Evolutionary conservation across 2,888 invertebrate species (phyloP).

Genomic region (Ennomos quercinarius): DNA sequence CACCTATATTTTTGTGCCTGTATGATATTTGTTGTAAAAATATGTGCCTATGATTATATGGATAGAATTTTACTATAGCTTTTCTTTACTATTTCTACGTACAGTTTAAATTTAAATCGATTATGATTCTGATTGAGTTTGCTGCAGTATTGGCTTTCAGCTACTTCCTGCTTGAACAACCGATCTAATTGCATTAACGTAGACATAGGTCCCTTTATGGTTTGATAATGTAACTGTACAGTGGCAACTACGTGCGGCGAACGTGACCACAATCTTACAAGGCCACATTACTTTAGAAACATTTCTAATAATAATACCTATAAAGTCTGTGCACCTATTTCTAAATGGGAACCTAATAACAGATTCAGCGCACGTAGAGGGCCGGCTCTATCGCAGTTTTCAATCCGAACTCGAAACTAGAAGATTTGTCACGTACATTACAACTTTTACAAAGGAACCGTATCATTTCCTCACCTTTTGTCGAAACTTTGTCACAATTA

Average conservation of each 20-base stretch:
- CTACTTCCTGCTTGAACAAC: conserved; percentile 31
- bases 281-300: conserved; percentile 53
- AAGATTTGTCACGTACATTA: conserved; percentile 83
- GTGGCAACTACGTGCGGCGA: conserved; percentile 50
- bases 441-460: conserved; percentile 78
- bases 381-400: conserved; percentile 82
- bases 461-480: conserved; percentile 79
- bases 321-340: conserved; percentile 69
- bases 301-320: conserved; percentile 65
- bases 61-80: too few relatives aligned
- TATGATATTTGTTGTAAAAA: too few relatives aligned
- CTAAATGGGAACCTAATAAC: conserved; percentile 72
- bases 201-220: conserved; percentile 45
- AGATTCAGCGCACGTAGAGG: conserved; percentile 74
- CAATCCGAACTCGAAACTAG: conserved; percentile 81
- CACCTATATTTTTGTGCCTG: too few relatives aligned
- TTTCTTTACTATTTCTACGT: too few relatives aligned
- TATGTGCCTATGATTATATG: too few relatives aligned
- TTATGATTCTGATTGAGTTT: too few relatives aligned
- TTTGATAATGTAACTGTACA: conserved; percentile 51
- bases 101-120: too few relatives aligned
- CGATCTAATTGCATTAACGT: conserved; percentile 52
- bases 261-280: conserved; percentile 62
- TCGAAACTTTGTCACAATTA: conserved; percentile 57
- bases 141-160: too few relatives aligned